These are phyloP conservation scores for Phylloscopus trochilus DNA, from an alignment of 2,113 vertebrate genomes.

Conservation along the genomic window DNA sequence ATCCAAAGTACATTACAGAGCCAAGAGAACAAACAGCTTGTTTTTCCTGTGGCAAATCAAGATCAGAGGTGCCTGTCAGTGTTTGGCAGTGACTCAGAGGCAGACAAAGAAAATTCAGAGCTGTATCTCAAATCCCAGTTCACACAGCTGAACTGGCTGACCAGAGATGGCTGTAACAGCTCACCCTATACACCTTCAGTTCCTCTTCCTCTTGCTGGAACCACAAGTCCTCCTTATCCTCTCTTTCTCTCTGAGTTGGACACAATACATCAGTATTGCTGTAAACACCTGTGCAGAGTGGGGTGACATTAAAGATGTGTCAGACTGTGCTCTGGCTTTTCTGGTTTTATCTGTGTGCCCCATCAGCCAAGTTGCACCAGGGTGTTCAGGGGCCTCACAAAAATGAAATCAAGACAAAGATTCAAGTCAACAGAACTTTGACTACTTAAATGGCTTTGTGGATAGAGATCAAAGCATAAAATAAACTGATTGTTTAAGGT, in stretches of 20 bases:
- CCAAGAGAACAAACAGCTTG: not conserved
- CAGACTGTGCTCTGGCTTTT: not conserved
- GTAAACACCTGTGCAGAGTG: not conserved
- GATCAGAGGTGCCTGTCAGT: not conserved
- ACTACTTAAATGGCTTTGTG: not conserved
- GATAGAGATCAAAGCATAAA: not conserved
- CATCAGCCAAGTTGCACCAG: fast-evolving
- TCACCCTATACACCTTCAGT: not conserved
- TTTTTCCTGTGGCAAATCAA: not conserved
- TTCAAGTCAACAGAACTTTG: not conserved
- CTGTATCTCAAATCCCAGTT: not conserved
- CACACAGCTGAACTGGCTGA: not conserved
- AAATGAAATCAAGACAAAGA: not conserved
- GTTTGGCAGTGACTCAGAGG: not conserved
- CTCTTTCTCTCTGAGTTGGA: not conserved
- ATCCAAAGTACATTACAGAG: not conserved
- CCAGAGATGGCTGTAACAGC: not conserved
- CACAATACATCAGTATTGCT: not conserved
- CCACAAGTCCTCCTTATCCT: not conserved
- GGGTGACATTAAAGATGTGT: fast-evolving
- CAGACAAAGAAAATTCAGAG: not conserved
- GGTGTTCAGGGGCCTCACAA: not conserved
- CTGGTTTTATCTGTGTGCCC: not conserved
- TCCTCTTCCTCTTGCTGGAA: not conserved
- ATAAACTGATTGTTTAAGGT: not conserved